Evolutionary conservation across 2,888 invertebrate species (phyloP).

Genomic region (Catocala nupta): DNA sequence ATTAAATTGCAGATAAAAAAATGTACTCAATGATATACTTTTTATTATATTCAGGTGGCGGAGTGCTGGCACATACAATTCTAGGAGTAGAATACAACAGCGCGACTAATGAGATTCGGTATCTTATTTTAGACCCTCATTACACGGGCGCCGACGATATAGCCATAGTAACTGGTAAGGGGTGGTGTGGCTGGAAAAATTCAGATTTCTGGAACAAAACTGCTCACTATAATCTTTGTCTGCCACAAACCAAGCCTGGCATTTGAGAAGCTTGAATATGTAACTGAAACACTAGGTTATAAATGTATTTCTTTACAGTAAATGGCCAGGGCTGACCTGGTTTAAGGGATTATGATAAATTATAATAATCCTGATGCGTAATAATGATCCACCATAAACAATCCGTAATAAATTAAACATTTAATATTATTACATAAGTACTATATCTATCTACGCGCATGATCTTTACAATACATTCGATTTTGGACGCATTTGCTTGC

Average conservation of each 20-base stretch:
- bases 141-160: conserved; percentile 97
- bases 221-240: conserved; percentile 98
- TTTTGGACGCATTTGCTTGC: too few relatives aligned
- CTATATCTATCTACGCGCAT: too few relatives aligned
- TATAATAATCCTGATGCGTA: not conserved
- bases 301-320: not conserved
- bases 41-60: conserved; percentile 91
- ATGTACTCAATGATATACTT: not conserved
- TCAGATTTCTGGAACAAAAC: conserved; percentile 97
- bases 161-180: conserved; percentile 91
- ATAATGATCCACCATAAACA: too few relatives aligned
- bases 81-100: conserved; percentile 96
- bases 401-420: too few relatives aligned
- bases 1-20: not conserved
- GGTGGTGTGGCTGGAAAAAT: conserved; percentile 99
- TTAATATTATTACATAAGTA: too few relatives aligned
- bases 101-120: conserved; percentile 92
- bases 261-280: conserved; percentile 55
- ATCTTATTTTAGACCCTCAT: conserved; percentile 99
- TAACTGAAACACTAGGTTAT: not conserved
- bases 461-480: too few relatives aligned
- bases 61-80: conserved; percentile 98
- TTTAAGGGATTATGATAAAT: not conserved
- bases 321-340: not conserved
- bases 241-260: conserved; percentile 90